Evolutionary conservation across 2,797 vertebrate species (phyloP).

Genomic region (Clangula hyemalis): DNA sequence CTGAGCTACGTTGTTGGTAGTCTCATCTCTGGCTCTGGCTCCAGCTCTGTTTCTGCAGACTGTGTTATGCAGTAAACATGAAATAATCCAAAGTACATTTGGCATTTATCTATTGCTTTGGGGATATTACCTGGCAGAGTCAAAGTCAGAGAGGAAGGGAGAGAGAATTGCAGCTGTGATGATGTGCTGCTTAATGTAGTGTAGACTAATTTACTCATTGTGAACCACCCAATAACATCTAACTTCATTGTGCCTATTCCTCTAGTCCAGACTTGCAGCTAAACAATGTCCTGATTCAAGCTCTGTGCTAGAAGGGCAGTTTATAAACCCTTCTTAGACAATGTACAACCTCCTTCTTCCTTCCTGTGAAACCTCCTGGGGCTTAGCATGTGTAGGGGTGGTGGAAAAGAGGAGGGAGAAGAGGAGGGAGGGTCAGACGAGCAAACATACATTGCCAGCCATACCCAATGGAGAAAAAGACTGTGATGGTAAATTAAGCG

Average conservation of each 20-base stretch:
- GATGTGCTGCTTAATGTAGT: not conserved
- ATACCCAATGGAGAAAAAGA: not conserved
- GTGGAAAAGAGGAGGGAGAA: not conserved
- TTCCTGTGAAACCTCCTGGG: not conserved
- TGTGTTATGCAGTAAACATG: not conserved
- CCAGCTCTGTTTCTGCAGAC: not conserved
- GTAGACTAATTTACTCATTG: not conserved
- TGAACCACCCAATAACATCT: not conserved
- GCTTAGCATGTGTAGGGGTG: not conserved
- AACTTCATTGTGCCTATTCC: not conserved
- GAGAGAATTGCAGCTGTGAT: not conserved
- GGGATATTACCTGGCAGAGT: not conserved
- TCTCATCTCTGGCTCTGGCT: not conserved
- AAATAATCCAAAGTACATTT: not conserved
- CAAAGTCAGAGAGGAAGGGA: not conserved
- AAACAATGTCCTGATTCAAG: not conserved
- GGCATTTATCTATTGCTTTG: not conserved
- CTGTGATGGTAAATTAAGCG: slow-evolving; percentile 17
- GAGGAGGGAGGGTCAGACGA: slow-evolving; percentile 24
- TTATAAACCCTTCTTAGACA: slow-evolving; percentile 48
- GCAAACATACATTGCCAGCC: not conserved
- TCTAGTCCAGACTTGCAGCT: not conserved
- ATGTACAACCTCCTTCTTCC: not conserved
- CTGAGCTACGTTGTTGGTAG: not conserved
- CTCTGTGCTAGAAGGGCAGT: slow-evolving; percentile 28